Conservation (phyloP, 2,888 invertebrate genomes). For the Trissoscelio sp. region DNA sequence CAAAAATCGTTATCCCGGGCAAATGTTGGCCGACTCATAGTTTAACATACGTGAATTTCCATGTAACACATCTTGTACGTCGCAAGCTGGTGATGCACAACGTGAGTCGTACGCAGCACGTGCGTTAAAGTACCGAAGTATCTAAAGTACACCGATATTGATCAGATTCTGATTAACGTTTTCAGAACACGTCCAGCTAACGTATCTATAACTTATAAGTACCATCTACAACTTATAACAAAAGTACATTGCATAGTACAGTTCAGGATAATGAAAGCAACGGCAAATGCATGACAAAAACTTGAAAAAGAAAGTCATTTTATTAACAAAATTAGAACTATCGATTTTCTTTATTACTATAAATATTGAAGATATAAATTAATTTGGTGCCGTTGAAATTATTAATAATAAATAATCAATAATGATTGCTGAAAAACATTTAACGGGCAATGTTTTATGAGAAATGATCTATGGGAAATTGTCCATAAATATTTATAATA, state of each 20-base stretch:
- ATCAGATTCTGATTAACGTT: slow-evolving; percentile 53
- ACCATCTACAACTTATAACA: slow-evolving; percentile 6
- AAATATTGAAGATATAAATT: too few relatives aligned
- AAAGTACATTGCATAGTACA: slow-evolving; percentile 2
- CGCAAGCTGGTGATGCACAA: slow-evolving; percentile 46
- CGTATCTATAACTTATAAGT: slow-evolving; percentile 9
- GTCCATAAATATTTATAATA: too few relatives aligned
- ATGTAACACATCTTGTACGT: slow-evolving; percentile 38
- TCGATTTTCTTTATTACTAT: too few relatives aligned
- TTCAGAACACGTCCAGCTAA: slow-evolving; percentile 25
- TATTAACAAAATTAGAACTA: too few relatives aligned
- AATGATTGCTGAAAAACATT: too few relatives aligned
- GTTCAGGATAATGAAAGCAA: background rate
- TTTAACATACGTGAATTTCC: slow-evolving; percentile 41
- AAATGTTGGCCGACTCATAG: slow-evolving; percentile 15
- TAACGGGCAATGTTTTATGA: too few relatives aligned
- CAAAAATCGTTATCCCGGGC: slow-evolving; percentile 14
- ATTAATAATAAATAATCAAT: too few relatives aligned
- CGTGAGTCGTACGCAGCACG: slow-evolving; percentile 49
- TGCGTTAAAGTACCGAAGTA: slow-evolving; percentile 56
- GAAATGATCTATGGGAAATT: too few relatives aligned
- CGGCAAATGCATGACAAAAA: too few relatives aligned
- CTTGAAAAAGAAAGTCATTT: too few relatives aligned
- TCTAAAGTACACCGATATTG: slow-evolving; percentile 37
- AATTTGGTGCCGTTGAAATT: too few relatives aligned